Percentiles rank a stretch among this genome's conserved stretches.
phyloP scores from a whole-genome alignment of 1,140 invertebrate genomes.

The Probaryconus sp. region DNA sequence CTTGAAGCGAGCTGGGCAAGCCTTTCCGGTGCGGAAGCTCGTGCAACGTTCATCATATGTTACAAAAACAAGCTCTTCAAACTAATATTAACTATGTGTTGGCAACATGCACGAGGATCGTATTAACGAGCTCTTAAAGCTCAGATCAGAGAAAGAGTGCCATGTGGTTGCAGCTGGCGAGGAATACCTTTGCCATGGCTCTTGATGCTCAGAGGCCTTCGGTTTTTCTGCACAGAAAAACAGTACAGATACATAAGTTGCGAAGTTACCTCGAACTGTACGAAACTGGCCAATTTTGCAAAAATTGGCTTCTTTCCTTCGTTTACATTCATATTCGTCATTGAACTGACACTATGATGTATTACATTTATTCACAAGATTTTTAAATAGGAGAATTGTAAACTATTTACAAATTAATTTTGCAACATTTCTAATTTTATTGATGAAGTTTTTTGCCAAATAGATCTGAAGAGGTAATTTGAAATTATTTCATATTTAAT shows the following conservation, averaged over 20 bases:
- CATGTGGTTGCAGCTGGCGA: slow-evolving; percentile 71
- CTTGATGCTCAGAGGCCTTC: slow-evolving; percentile 11
- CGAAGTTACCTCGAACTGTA: slow-evolving; percentile 8
- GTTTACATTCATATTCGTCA: slow-evolving; percentile 20
- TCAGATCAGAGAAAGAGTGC: slow-evolving; percentile 71
- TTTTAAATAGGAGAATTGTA: too few relatives aligned
- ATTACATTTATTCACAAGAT: slow-evolving; percentile 10
- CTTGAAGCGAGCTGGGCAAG: slow-evolving; percentile 18
- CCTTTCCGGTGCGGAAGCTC: slow-evolving; percentile 62
- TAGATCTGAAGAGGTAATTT: too few relatives aligned
- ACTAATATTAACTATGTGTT: slow-evolving; percentile 76
- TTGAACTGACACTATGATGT: slow-evolving; percentile 7
- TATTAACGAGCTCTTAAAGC: slow-evolving; percentile 74
- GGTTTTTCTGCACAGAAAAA: slow-evolving; percentile 32
- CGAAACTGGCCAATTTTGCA: slow-evolving; percentile 43
- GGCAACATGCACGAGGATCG: slow-evolving; percentile 72
- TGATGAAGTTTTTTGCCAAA: too few relatives aligned
- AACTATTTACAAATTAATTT: too few relatives aligned
- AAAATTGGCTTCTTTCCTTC: slow-evolving; percentile 1
- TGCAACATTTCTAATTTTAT: too few relatives aligned
- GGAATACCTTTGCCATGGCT: slow-evolving; percentile 56
- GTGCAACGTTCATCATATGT: slow-evolving; percentile 66
- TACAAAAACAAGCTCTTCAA: slow-evolving; percentile 74
- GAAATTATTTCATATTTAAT: too few relatives aligned
- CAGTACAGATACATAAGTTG: slow-evolving; percentile 22